These are phyloP conservation scores for Craseonycteris thonglongyai DNA, from an alignment of 2,113 vertebrate species.

Conservation along the genomic window DNA sequence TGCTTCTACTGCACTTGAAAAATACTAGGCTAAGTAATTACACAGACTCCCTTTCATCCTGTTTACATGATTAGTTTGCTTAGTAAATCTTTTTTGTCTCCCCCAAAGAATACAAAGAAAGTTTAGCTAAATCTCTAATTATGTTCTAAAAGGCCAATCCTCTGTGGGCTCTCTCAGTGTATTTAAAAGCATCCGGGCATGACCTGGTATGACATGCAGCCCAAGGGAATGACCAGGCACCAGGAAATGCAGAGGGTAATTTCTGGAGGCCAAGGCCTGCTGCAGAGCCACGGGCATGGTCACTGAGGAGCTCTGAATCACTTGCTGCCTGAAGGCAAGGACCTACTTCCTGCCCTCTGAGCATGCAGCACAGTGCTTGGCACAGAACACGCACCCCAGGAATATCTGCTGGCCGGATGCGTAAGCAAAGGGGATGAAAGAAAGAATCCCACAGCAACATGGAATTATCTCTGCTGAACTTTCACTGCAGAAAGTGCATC, in stretches of 20 bases:
- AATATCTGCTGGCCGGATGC: not conserved
- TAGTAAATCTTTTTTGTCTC: not conserved
- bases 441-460: rapidly evolving
- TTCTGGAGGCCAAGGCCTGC: not conserved
- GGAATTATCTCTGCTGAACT: not conserved
- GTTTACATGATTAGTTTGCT: not conserved
- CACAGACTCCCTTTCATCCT: not conserved
- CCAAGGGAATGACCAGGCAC: not conserved
- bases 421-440: not conserved
- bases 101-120: not conserved
- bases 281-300: rapidly evolving
- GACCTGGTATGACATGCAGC: not conserved
- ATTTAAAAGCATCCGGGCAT: not conserved
- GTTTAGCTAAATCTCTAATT: not conserved
- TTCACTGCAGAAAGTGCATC: not conserved
- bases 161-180: not conserved
- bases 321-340: not conserved
- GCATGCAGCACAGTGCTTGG: rapidly evolving
- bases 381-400: not conserved
- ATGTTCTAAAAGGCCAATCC: not conserved
- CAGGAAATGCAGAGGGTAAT: not conserved
- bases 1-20: not conserved
- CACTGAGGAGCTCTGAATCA: not conserved
- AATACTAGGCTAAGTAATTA: not conserved
- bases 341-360: not conserved